Evolutionary conservation across 2,888 invertebrate genomes (phyloP).

Genomic region (Strigamia maritima): DNA sequence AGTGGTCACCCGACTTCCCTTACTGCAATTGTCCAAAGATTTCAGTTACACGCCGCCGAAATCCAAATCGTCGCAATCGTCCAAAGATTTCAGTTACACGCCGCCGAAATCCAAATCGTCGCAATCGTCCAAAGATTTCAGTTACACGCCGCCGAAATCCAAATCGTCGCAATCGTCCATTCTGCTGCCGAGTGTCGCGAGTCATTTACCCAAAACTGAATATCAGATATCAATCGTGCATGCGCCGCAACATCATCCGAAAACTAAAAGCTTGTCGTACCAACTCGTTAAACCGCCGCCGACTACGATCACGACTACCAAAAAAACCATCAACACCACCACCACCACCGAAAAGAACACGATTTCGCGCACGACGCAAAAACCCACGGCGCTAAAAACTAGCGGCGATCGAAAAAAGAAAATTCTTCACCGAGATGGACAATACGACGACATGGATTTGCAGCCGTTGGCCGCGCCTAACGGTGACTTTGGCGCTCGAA

Average conservation of each 20-base stretch:
- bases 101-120: background rate
- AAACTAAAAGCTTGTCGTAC: background rate
- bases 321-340: background rate
- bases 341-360: background rate
- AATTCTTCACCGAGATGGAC: background rate
- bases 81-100: background rate
- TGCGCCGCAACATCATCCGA: background rate
- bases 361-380: background rate
- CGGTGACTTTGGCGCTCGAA: background rate
- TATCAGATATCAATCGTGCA: background rate
- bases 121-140: background rate
- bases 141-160: background rate
- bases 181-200: background rate
- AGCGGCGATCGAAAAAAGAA: background rate
- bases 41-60: background rate
- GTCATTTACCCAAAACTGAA: background rate
- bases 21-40: background rate
- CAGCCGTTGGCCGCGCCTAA: background rate
- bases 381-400: background rate
- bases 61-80: background rate
- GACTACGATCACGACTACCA: background rate
- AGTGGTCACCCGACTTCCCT: background rate
- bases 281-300: background rate
- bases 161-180: background rate
- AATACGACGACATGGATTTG: background rate